A percentile compares a stretch with the other conserved stretches of the same genome.
Conservation (phyloP, 2,797 vertebrate genomes). For the Limnodromus scolopaceus region DNA sequence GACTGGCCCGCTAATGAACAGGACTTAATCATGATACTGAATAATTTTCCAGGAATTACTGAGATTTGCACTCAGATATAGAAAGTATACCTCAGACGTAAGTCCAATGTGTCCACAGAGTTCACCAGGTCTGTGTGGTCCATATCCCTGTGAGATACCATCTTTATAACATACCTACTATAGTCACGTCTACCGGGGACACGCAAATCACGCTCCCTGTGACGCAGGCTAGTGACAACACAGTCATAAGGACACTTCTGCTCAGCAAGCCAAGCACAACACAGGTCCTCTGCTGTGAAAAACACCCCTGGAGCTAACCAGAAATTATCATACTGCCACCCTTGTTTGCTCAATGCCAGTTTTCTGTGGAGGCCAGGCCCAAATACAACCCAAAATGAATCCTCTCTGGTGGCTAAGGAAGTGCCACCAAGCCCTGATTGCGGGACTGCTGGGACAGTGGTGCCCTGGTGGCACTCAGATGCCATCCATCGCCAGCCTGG, state of each 20-base stretch:
- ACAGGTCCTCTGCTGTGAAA: not conserved
- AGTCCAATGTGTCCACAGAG: not conserved
- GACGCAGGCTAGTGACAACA: not conserved
- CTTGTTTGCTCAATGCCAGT: not conserved
- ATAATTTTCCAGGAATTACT: not conserved
- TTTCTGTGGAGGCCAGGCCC: not conserved
- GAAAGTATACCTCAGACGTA: not conserved
- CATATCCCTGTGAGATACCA: not conserved
- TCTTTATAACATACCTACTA: not conserved
- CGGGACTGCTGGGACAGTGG: not conserved
- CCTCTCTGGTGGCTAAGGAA: not conserved
- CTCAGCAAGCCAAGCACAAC: not conserved
- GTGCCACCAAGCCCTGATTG: accelerated
- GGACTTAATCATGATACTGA: not conserved
- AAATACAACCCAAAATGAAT: not conserved
- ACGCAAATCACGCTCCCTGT: not conserved
- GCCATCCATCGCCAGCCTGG: not conserved
- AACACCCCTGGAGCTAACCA: not conserved
- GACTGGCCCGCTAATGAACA: not conserved
- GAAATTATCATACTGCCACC: not conserved
- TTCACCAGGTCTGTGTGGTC: not conserved
- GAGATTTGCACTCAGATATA: not conserved
- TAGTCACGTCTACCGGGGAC: not conserved
- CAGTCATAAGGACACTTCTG: not conserved
- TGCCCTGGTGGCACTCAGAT: not conserved